Evolutionary conservation across 2,113 vertebrate species (phyloP).

Genomic region (Syrmaticus mikado): DNA sequence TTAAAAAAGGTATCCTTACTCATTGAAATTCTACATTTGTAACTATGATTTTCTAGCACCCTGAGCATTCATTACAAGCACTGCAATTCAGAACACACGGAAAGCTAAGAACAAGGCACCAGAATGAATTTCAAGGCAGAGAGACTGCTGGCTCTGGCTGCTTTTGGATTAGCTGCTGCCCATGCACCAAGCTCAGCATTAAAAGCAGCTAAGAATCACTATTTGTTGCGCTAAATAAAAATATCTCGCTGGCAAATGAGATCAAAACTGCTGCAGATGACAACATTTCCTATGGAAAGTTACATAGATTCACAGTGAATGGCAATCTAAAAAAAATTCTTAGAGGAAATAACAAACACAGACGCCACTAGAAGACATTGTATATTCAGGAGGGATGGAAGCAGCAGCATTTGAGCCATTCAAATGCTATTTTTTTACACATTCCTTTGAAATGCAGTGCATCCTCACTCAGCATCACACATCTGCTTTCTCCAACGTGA

Average conservation of each 20-base stretch:
- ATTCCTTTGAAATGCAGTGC: background rate
- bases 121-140: background rate
- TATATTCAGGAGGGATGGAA: slow-evolving; percentile 37
- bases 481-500: background rate
- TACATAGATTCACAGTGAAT: slow-evolving; percentile 39
- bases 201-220: slow-evolving; percentile 35
- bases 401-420: background rate
- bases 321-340: slow-evolving; percentile 39
- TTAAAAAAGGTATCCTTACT: background rate
- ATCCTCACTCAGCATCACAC: background rate
- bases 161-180: background rate
- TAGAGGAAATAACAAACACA: slow-evolving; percentile 40
- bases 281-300: slow-evolving; percentile 74
- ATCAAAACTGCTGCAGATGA: slow-evolving; percentile 63
- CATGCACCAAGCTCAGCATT: background rate
- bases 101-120: background rate
- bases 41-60: background rate
- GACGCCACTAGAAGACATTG: slow-evolving; percentile 33
- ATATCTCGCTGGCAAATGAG: background rate
- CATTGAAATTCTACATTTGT: background rate
- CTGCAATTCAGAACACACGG: background rate
- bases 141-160: background rate
- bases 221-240: slow-evolving; percentile 48
- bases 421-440: background rate
- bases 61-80: background rate